Percentiles rank a stretch among this genome's conserved stretches.
Evolutionary conservation across 2,113 vertebrate genomes (phyloP).

Genomic region (Glareola pratincola): DNA sequence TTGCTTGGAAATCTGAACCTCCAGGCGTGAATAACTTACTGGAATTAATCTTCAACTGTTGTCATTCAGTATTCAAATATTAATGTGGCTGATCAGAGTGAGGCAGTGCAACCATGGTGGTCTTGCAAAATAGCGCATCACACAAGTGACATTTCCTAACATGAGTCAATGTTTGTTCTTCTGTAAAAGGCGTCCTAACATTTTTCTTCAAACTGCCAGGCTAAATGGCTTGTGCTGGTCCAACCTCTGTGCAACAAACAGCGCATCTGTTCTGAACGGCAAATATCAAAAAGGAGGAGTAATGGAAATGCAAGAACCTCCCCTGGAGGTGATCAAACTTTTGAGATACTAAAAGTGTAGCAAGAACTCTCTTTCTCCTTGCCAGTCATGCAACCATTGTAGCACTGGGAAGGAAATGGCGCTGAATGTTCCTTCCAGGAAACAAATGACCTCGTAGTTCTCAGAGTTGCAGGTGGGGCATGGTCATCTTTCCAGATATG

Average conservation of each 20-base stretch:
- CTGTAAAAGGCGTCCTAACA: background rate
- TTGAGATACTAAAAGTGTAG: background rate
- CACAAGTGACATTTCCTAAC: background rate
- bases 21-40: background rate
- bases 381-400: background rate
- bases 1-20: conserved; percentile 24
- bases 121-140: background rate
- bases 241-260: background rate
- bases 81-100: conserved; percentile 7
- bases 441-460: background rate
- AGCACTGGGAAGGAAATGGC: background rate
- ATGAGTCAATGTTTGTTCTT: background rate
- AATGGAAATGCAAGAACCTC: background rate
- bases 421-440: background rate
- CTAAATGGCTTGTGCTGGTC: background rate
- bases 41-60: conserved; percentile 41
- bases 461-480: background rate
- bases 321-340: background rate
- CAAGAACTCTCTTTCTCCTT: background rate
- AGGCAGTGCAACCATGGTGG: conserved; percentile 3
- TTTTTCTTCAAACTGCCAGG: background rate
- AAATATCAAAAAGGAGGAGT: background rate
- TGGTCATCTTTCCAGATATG: background rate
- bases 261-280: fast-evolving
- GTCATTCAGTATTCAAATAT: conserved; percentile 20